Evolutionary conservation across 2,888 invertebrate genomes (phyloP).

Genomic region (Temnothorax rugatulus): DNA sequence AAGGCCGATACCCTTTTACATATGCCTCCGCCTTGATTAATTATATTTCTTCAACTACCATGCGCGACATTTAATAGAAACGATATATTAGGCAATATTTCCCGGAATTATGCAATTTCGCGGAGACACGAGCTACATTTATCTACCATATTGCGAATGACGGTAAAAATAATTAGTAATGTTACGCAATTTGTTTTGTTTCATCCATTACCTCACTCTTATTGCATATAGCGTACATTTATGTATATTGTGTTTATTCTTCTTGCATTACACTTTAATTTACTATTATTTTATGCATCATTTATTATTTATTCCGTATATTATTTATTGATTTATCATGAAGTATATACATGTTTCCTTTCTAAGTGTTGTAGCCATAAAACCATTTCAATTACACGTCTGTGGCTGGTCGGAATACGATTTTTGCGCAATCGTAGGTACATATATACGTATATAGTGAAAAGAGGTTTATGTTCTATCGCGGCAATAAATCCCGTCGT

Average conservation of each 20-base stretch:
- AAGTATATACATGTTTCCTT: background rate
- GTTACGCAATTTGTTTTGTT: background rate
- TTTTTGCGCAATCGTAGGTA: constrained; percentile 24
- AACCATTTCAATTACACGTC: background rate
- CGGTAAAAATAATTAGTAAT: constrained; percentile 6
- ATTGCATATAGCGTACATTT: background rate
- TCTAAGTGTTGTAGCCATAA: background rate
- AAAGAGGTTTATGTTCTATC: constrained; percentile 42
- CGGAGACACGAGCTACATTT: background rate
- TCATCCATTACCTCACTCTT: background rate
- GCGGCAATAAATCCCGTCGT: constrained; percentile 29
- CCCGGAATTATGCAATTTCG: background rate
- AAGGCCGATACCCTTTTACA: constrained; percentile 45
- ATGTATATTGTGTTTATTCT: background rate
- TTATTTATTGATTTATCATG: background rate
- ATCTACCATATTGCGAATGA: background rate
- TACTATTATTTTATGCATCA: background rate
- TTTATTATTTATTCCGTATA: background rate
- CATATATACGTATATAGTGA: background rate
- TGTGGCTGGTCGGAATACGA: background rate
- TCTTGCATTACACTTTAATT: background rate
- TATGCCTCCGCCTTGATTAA: constrained; percentile 23
- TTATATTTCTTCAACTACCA: background rate
- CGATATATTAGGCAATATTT: background rate
- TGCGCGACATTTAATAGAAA: background rate